Percentiles rank a stretch among this genome's conserved stretches.
Conservation (phyloP, 1,140 invertebrate genomes). For the Orussus abietinus region DNA sequence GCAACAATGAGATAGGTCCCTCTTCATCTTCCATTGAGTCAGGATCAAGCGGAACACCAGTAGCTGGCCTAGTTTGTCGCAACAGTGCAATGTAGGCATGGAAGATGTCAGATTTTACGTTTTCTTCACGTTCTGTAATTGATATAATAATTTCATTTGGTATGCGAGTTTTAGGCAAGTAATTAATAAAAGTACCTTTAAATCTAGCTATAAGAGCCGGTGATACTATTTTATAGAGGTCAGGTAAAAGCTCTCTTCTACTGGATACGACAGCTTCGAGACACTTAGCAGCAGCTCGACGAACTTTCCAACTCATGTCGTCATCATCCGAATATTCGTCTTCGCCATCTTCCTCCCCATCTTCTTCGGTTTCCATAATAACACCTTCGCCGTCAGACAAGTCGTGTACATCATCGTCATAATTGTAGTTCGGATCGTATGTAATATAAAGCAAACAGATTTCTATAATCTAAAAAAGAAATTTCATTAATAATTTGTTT, state of each 20-base stretch:
- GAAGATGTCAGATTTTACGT: constrained; percentile 97
- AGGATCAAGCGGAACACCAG: constrained; percentile 62
- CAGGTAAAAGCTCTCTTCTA: constrained; percentile 82
- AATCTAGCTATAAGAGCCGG: constrained; percentile 88
- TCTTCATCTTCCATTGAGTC: constrained; percentile 78
- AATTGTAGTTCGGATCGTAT: constrained; percentile 99
- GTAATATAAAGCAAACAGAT: constrained; percentile 89
- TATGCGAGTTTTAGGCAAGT: constrained; percentile 6
- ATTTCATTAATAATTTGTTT: constrained; percentile 7
- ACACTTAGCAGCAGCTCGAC: constrained; percentile 95
- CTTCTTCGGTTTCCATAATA: constrained; percentile 64
- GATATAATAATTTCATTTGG: constrained; percentile 12
- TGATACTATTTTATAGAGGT: constrained; percentile 86
- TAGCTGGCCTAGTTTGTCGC: constrained; percentile 76
- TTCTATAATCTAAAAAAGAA: constrained; percentile 69
- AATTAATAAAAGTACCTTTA: constrained; percentile 66
- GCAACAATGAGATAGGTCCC: constrained; percentile 66
- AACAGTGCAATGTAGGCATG: constrained; percentile 93
- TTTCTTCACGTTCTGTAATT: constrained; percentile 89
- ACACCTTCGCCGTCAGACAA: constrained; percentile 63
- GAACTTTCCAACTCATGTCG: constrained; percentile 98
- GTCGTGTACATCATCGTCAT: constrained; percentile 76
- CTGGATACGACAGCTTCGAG: constrained; percentile 92
- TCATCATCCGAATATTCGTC: constrained; percentile 98
- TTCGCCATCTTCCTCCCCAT: constrained; percentile 76